Conservation (phyloP, 1,140 invertebrate genomes). For the Chironomus striatipennis region DNA sequence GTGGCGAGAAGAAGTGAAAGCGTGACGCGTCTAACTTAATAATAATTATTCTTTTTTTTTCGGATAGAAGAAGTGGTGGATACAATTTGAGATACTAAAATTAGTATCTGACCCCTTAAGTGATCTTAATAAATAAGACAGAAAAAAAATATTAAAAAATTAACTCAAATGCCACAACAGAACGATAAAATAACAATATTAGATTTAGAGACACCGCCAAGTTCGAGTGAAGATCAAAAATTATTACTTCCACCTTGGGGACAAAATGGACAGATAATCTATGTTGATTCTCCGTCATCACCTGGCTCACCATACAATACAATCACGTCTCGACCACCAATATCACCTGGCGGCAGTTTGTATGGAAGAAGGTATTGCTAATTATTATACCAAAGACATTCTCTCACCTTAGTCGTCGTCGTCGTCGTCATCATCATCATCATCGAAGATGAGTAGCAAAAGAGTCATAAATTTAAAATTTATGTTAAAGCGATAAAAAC, state of each 20-base stretch:
- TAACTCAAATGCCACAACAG: neutral
- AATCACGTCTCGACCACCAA: neutral
- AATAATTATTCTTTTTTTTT: neutral
- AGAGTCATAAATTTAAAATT: neutral
- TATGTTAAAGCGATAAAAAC: neutral
- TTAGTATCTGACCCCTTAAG: neutral
- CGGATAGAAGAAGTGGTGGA: no score
- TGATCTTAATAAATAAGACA: neutral
- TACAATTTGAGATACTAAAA: no score
- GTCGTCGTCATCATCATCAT: neutral
- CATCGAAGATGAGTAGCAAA: neutral
- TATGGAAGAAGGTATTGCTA: neutral
- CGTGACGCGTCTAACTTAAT: neutral
- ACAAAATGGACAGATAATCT: constrained; percentile 8
- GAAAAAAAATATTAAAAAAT: neutral
- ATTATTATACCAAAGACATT: neutral
- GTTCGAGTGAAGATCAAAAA: constrained; percentile 3
- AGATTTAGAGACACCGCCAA: constrained; percentile 1
- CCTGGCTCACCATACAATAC: constrained; percentile 5
- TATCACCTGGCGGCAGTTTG: neutral
- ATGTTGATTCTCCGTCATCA: constrained; percentile 11
- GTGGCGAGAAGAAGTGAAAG: neutral
- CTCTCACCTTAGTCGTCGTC: neutral
- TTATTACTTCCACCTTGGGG: neutral
- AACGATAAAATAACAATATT: neutral